Evolutionary conservation across 2,113 vertebrate genomes (phyloP), one percentile per base, ranked within the genome.

Genomic region (Sisor rabdophorus): DNA sequence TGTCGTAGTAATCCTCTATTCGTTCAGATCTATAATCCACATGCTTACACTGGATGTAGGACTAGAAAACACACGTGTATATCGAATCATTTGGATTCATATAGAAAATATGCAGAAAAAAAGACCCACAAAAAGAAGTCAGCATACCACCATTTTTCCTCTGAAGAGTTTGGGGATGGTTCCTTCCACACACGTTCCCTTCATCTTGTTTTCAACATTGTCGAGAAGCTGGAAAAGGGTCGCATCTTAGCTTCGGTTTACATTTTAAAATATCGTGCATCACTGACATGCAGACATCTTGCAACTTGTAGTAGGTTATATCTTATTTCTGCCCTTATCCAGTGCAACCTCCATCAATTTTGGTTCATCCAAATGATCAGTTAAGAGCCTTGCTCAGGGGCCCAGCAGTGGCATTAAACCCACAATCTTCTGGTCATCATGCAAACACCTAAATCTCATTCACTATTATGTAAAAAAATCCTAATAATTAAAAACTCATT

Each of bases 181-280:
- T 90, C 97, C 97, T 85, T 99, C 97, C 80, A 99, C 97, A 85
- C 97, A 99, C 0, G 97, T 99, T 88, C 97, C 97, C 93, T 99
- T 99, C 97, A 99, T 99, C 92, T 99, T 99, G 83, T 99, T 99
- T 89, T 99, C 97, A 83, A 99, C 97, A 0, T 99, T 99, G 91
- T 99, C 97, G 54, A 99, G 93, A 77, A 99, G 92, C 97, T 99
- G 90, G 48, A 71, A 80, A 4, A 2, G 36, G 61, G 19, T 59
- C 30, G 55, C 36, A 2, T 1, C 11, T 69, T 67, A 40, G 56
- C 16, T 55, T 44, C 8, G 0, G 13, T 26, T 26, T 17, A 3
- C 40, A 24, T 16, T 2, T 2, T 19, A 2, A 52, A 4, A 52
- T 52, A 44, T 44, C 8, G 5, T 44, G 40, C 40, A 44, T 44